Evolutionary conservation across 2,888 invertebrate species (phyloP), one percentile per base, ranked within the genome.

Genomic region (Apodemia mormo): DNA sequence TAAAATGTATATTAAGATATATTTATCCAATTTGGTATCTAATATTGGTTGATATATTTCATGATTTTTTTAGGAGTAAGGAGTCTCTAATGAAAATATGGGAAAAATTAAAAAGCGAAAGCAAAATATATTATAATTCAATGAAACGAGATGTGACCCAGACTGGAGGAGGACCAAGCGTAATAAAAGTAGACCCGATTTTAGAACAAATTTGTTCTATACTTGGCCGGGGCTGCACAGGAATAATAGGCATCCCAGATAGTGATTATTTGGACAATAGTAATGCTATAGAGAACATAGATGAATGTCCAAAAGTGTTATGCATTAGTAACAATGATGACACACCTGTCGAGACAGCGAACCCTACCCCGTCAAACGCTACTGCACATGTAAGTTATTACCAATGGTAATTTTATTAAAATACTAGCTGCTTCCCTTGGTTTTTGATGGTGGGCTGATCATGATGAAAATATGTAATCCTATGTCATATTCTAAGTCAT

Each of bases 81-180:
- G 69, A 69, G 14, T 69, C 69, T 14, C 29, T 69, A n/a, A 66
- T 69, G 69, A 69, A 69, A 66, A n/a, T 65, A 8, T 69, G 69
- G 65, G 69, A 69, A 30, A 69, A 69, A 22, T 30, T 69, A 30
- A 69, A 69, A 69, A 69, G 54, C 29, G 69, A 69, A 22, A 69
- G 69, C 56, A 69, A 65, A 33, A 22, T 33, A 10, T 69, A 69
- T 58, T 66, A 66, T 40, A 29, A n/a, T 14, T n/a, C n/a, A 52
- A 2, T 14, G 5, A 52, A 52, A 52, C 14, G 6, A 52, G 52
- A 52, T n/a, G 6, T 14, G 9, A 52, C 14, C 9, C 52, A 52
- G n/a, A 52, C 52, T 52, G n/a, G 52, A 52, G 52, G 52, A 52
- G 52, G 52, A 9, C 52, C 52, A 52, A 52, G 52, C 14, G n/a